Evolutionary conservation across 2,797 vertebrate species (phyloP).

Genomic region (Botia kubotai): DNA sequence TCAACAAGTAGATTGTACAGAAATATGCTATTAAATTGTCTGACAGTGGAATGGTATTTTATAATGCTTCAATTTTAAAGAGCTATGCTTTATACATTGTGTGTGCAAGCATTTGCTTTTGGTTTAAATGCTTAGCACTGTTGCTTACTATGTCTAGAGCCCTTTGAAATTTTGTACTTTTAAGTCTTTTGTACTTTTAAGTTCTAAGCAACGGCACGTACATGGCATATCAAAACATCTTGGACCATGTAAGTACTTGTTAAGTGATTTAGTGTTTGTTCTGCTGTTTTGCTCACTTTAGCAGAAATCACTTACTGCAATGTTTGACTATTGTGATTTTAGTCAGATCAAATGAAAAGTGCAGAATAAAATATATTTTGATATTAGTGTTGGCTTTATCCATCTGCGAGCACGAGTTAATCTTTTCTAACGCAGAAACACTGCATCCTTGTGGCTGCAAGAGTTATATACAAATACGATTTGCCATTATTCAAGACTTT

Average conservation of each 20-base stretch:
- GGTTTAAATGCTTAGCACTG: constrained; percentile 70
- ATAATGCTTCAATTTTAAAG: constrained; percentile 83
- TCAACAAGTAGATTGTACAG: constrained; percentile 68
- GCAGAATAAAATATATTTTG: constrained; percentile 99
- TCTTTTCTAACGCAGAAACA: neutral
- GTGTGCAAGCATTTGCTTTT: constrained; percentile 78
- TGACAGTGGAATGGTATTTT: constrained; percentile 84
- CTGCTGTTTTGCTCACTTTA: constrained; percentile 83
- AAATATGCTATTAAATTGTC: constrained; percentile 74
- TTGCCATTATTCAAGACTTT: too few species aligned
- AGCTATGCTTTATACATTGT: constrained; percentile 90
- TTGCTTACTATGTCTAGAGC: constrained; percentile 84
- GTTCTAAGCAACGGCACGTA: constrained; percentile 70
- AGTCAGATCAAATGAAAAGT: constrained; percentile 96
- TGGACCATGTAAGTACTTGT: constrained; percentile 92
- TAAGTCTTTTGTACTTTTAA: constrained; percentile 93
- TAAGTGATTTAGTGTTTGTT: constrained; percentile 81
- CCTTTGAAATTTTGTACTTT: constrained; percentile 93
- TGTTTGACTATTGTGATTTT: constrained; percentile 97
- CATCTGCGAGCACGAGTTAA: neutral
- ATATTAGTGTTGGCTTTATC: constrained; percentile 83
- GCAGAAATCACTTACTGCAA: constrained; percentile 88
- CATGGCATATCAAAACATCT: constrained; percentile 87
- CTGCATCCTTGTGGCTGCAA: neutral
- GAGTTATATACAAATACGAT: too few species aligned